Evolutionary conservation across 2,113 vertebrate species (phyloP).

Genomic region (Charadrius vociferus): DNA sequence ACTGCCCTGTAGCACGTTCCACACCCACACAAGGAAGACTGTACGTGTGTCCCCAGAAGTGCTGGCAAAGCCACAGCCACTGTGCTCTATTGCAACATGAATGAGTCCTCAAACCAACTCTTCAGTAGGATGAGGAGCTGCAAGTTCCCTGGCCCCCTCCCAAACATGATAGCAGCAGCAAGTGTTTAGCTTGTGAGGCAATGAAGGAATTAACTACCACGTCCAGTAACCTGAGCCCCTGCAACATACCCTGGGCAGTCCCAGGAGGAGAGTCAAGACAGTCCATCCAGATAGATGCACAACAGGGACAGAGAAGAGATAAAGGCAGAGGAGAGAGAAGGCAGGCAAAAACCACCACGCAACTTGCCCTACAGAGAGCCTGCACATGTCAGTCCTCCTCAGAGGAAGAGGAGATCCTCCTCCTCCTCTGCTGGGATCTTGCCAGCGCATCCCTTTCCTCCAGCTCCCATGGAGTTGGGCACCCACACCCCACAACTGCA

Average conservation of each 20-base stretch:
- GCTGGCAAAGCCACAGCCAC: not conserved
- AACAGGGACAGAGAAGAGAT: not conserved
- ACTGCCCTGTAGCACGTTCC: not conserved
- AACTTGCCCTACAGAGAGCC: not conserved
- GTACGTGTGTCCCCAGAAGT: not conserved
- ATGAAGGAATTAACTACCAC: not conserved
- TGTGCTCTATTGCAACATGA: fast-evolving
- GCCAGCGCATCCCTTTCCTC: not conserved
- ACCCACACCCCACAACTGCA: not conserved
- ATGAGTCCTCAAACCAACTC: not conserved
- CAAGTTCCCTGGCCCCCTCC: not conserved
- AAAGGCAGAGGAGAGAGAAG: not conserved
- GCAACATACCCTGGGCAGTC: not conserved
- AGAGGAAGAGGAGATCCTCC: not conserved
- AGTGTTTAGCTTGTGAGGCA: not conserved
- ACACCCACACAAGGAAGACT: not conserved
- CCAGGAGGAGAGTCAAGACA: not conserved
- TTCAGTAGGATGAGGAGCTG: not conserved
- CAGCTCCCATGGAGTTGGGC: not conserved
- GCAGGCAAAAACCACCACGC: not conserved
- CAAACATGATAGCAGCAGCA: not conserved
- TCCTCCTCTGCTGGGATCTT: not conserved
- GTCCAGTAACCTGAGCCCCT: not conserved
- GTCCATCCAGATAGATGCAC: not conserved
- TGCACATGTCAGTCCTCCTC: not conserved